phyloP scores from a whole-genome alignment of 1,140 invertebrate species.

The Leptinotarsa texana region DNA sequence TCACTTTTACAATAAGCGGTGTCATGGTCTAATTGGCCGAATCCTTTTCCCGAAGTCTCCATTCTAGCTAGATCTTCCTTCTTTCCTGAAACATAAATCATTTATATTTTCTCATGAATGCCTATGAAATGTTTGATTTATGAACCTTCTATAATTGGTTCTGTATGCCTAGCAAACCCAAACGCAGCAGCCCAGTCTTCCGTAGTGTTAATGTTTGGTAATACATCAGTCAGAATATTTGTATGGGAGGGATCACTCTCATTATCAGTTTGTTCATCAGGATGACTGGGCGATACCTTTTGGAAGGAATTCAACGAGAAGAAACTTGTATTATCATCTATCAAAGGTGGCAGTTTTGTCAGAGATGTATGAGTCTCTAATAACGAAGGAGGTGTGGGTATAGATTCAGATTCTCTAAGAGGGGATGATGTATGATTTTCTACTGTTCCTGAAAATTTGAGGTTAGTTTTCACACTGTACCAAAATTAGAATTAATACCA shows the following conservation, averaged over 20 bases:
- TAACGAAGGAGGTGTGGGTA: conserved; percentile 7
- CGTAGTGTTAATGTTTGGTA: conserved; percentile 50
- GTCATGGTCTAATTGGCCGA: conserved; percentile 30
- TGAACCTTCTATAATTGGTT: conserved; percentile 40
- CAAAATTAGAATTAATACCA: neutral
- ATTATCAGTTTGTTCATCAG: conserved; percentile 11
- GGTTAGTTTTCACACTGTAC: neutral
- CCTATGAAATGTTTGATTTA: neutral
- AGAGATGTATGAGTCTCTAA: neutral
- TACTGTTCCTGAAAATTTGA: neutral
- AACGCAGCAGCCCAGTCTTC: conserved; percentile 55
- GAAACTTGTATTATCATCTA: conserved; percentile 29
- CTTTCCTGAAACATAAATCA: neutral
- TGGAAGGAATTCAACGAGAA: conserved; percentile 25
- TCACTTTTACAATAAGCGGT: conserved; percentile 34
- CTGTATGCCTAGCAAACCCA: conserved; percentile 49
- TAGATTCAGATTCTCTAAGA: neutral
- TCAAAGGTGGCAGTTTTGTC: neutral
- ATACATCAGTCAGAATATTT: conserved; percentile 46
- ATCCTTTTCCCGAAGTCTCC: conserved; percentile 35
- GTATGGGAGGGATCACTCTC: neutral
- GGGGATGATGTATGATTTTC: conserved; percentile 21
- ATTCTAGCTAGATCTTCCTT: conserved; percentile 22
- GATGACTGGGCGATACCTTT: conserved; percentile 9
- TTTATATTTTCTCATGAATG: neutral